Conservation (phyloP, 2,888 invertebrate species). For the Orthosia cruda region DNA sequence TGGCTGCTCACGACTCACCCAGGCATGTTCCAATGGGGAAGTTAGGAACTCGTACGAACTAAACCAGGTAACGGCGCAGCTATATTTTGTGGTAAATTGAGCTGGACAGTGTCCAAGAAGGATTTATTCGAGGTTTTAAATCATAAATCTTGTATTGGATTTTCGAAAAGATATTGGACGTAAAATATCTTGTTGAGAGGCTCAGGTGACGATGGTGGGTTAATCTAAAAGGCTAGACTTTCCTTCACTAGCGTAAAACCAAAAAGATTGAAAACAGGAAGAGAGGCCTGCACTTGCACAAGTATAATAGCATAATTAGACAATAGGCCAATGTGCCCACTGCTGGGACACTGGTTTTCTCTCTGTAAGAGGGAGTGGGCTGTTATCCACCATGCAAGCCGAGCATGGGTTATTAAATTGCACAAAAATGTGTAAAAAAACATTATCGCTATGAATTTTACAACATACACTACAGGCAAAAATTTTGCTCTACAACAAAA, state of each 20-base stretch:
- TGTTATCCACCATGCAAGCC: too few relatives aligned
- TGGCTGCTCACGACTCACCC: constrained; percentile 23
- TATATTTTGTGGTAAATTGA: constrained; percentile 33
- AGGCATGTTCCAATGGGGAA: constrained; percentile 13
- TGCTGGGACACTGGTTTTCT: too few relatives aligned
- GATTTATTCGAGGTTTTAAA: constrained; percentile 2
- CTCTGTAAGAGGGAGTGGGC: too few relatives aligned
- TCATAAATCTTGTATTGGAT: constrained; percentile 12
- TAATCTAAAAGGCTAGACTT: neutral
- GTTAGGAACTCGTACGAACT: constrained; percentile 16
- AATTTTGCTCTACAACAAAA: neutral
- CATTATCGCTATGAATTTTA: neutral
- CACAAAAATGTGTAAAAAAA: too few relatives aligned
- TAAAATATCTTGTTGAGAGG: neutral
- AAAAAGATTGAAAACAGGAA: neutral
- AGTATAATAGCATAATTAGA: too few relatives aligned
- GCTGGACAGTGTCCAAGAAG: constrained; percentile 28
- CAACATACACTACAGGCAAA: neutral
- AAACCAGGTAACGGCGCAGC: constrained; percentile 25
- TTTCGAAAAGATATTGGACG: constrained; percentile 2
- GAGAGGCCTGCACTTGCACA: neutral
- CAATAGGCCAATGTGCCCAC: too few relatives aligned
- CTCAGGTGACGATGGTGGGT: neutral
- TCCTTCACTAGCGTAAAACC: neutral
- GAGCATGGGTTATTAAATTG: too few relatives aligned